Conservation (phyloP, 2,797 vertebrate genomes). For the Micromesistius poutassou region DNA sequence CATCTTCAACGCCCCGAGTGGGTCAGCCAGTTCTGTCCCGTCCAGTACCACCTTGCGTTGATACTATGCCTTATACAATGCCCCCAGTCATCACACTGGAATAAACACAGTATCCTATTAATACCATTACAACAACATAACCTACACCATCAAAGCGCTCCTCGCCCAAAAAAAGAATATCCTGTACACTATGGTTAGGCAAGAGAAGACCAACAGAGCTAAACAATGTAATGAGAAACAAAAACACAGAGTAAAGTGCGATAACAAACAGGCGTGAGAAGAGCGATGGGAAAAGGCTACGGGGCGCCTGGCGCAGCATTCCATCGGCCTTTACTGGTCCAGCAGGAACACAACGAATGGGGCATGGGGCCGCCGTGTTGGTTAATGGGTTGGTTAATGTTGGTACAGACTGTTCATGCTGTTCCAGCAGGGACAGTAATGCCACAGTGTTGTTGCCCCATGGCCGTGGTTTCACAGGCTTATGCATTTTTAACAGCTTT, state of each 20-base stretch:
- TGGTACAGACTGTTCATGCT: too few relatives aligned
- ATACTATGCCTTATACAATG: background rate
- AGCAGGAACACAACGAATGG: conserved; percentile 4
- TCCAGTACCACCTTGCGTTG: background rate
- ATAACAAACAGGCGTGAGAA: conserved; percentile 67
- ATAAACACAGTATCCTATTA: conserved; percentile 52
- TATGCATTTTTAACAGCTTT: background rate
- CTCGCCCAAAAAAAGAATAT: conserved; percentile 54
- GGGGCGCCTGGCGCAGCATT: conserved; percentile 47
- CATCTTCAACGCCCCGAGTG: background rate
- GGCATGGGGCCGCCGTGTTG: too few relatives aligned
- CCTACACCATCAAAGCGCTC: conserved; percentile 52
- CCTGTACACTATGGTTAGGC: conserved; percentile 49
- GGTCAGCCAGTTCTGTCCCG: background rate
- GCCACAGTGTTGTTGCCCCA: too few relatives aligned
- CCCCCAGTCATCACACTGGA: conserved; percentile 20
- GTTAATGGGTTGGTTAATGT: too few relatives aligned
- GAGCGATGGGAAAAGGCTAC: conserved; percentile 61
- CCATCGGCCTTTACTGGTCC: conserved; percentile 36
- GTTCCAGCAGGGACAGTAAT: too few relatives aligned
- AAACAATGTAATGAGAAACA: conserved; percentile 68
- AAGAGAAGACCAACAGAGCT: conserved; percentile 47
- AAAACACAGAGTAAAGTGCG: conserved; percentile 29
- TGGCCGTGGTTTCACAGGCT: background rate
- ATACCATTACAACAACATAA: conserved; percentile 56